Evolutionary conservation across 37 sponge, comb jelly and placozoan species (phyloP), one percentile per base, ranked within the genome.

Genomic region (Chondrilla cf. caribensis): DNA sequence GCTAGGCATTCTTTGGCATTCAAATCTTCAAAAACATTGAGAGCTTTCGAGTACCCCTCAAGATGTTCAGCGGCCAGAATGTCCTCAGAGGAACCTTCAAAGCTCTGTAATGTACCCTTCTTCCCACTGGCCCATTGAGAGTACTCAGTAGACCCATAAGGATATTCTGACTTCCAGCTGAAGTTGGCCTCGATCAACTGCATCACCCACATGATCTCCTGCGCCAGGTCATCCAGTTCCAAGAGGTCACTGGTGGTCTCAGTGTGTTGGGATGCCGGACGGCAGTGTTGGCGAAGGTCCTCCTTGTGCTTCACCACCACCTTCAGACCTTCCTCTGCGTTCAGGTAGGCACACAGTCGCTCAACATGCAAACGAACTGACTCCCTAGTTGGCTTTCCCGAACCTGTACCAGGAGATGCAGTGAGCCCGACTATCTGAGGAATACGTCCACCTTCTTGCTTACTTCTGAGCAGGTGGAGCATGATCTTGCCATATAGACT

Each of bases 371-470:
- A 60, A 28, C 26, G 4, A 51, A 92, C 18, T 21, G 22, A 60
- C 5, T 86, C 79, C 24, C 58, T 64, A 21, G 68, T 35, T 24
- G 88, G 82, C 22, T 73, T 59, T 0, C 51, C 18, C 25, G 73
- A 58, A 21, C 88, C 92, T 42, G 88, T 82, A 42, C 92, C 92
- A 18, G 86, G 88, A 18, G 92, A 70, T 55, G 92, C 92, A 24
- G 88, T 91, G 38, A 91, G 31, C 5, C 92, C 92, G 47, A 91
- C 73, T 26, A 91, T 76, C 55, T 91, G 92, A 78, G 92, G 92
- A 24, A 84, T 42, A 1, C 2, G 0, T 0, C 25, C 32, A 2
- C 29, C 35, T 5, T 33, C 28, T 28, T 68, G 60, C 58, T 91
- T 91, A 35, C 81, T 58, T 40, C 47, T 42, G 22, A 91, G 60